Conservation (phyloP, 2,113 vertebrate genomes). For the Nannospalax galili region DNA sequence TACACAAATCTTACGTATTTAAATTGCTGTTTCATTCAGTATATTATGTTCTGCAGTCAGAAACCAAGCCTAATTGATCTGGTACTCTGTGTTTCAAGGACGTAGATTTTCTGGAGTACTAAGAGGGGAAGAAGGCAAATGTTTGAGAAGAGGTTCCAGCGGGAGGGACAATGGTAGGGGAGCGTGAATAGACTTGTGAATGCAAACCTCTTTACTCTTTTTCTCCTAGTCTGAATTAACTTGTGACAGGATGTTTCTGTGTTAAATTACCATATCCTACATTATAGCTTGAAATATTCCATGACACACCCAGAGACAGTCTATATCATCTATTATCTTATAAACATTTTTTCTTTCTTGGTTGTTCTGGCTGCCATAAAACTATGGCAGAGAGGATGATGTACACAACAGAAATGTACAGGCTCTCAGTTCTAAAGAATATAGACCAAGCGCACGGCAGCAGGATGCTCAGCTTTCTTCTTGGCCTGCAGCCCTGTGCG, state of each 20-base stretch:
- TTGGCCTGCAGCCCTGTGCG: not conserved
- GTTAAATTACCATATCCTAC: not conserved
- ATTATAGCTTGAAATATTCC: not conserved
- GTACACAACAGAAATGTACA: not conserved
- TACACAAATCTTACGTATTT: not conserved
- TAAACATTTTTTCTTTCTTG: not conserved
- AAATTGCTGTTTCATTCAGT: not conserved
- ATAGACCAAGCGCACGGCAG: not conserved
- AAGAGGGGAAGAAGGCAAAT: not conserved
- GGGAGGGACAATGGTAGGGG: too few species aligned
- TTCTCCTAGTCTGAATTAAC: not conserved
- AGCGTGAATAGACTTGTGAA: not conserved
- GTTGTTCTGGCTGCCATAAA: not conserved
- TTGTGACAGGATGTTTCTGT: not conserved
- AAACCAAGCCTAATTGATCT: slow-evolving; percentile 8
- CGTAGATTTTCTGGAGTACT: not conserved
- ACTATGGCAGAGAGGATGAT: not conserved
- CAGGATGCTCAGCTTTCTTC: not conserved
- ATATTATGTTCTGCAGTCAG: not conserved
- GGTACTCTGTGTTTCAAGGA: not conserved
- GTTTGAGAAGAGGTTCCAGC: not conserved
- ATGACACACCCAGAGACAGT: not conserved
- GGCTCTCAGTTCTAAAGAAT: not conserved
- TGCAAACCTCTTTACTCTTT: not conserved
- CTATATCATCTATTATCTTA: not conserved